Conservation (phyloP, 2,888 invertebrate species). For the Drosophila putrida region DNA sequence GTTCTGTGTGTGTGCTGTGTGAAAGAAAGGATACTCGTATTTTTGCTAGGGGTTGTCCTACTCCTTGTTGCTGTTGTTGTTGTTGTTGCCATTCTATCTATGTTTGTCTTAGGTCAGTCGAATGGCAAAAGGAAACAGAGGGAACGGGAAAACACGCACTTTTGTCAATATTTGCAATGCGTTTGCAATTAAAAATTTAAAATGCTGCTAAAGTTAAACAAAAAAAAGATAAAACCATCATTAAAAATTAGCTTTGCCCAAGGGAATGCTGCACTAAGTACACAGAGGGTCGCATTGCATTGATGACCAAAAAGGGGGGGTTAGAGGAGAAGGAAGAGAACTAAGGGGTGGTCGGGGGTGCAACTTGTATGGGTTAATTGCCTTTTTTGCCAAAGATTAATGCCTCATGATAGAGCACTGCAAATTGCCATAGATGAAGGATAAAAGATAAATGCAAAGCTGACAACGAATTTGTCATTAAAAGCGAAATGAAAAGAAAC, state of each 20-base stretch:
- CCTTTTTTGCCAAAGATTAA: constrained; percentile 51
- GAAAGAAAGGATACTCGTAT: constrained; percentile 12
- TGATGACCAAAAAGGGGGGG: background rate
- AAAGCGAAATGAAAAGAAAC: background rate
- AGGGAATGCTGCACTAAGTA: background rate
- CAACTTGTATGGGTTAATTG: constrained; percentile 44
- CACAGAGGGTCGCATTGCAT: constrained; percentile 21
- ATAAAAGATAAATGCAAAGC: constrained; percentile 20
- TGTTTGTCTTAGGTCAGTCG: constrained; percentile 40
- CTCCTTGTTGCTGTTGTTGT: constrained; percentile 9
- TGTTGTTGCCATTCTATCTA: background rate
- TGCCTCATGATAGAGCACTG: constrained; percentile 35
- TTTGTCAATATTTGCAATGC: constrained; percentile 68
- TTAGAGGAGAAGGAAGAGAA: background rate
- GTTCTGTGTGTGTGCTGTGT: constrained; percentile 14
- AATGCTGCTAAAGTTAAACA: constrained; percentile 26
- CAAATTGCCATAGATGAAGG: constrained; percentile 51
- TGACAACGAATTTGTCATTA: constrained; percentile 37
- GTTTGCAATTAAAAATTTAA: constrained; percentile 67
- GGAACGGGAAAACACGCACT: constrained; percentile 56
- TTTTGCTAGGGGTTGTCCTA: constrained; percentile 38
- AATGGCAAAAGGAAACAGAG: background rate
- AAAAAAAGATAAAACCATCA: constrained; percentile 39
- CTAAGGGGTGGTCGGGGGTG: background rate
- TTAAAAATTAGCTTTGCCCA: constrained; percentile 46